Conservation (phyloP, 1,140 invertebrate species). For the Philopotamus ludificatus region DNA sequence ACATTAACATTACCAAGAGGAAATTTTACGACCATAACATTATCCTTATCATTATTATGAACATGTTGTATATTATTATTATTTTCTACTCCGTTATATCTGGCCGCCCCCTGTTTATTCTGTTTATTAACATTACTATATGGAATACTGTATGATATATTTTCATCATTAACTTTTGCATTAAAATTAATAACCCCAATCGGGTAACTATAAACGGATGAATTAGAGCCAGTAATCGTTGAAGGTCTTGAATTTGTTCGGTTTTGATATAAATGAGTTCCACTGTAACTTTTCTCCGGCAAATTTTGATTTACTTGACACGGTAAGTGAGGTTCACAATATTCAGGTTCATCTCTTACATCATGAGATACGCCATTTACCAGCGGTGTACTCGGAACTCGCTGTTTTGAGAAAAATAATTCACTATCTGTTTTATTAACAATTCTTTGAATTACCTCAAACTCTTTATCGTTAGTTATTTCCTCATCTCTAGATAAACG, state of each 20-base stretch:
- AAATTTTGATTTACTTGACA: conserved; percentile 18
- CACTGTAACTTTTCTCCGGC: conserved; percentile 45
- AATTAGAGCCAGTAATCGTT: conserved; percentile 53
- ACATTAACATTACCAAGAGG: conserved; percentile 50
- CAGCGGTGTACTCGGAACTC: conserved; percentile 43
- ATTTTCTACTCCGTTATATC: conserved; percentile 27
- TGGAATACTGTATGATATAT: conserved; percentile 55
- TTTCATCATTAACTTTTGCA: conserved; percentile 56
- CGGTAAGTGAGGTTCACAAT: conserved; percentile 33
- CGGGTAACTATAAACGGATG: conserved; percentile 54
- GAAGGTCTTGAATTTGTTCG: conserved; percentile 42
- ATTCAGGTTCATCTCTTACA: conserved; percentile 28
- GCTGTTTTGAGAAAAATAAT: conserved; percentile 49
- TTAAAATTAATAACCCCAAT: conserved; percentile 56
- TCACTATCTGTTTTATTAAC: conserved; percentile 55
- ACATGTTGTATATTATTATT: conserved; percentile 14
- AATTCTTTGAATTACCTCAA: conserved; percentile 53
- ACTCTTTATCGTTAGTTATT: conserved; percentile 59
- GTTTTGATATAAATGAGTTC: conserved; percentile 42
- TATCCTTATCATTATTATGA: conserved; percentile 45
- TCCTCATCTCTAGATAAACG: conserved; percentile 70
- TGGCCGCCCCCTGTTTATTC: conserved; percentile 41
- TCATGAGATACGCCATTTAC: conserved; percentile 30
- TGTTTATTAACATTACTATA: conserved; percentile 49
- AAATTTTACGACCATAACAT: conserved; percentile 55